Evolutionary conservation across 64 coral and sea anemone species (phyloP).

Genomic region (Stylophora pistillata): DNA sequence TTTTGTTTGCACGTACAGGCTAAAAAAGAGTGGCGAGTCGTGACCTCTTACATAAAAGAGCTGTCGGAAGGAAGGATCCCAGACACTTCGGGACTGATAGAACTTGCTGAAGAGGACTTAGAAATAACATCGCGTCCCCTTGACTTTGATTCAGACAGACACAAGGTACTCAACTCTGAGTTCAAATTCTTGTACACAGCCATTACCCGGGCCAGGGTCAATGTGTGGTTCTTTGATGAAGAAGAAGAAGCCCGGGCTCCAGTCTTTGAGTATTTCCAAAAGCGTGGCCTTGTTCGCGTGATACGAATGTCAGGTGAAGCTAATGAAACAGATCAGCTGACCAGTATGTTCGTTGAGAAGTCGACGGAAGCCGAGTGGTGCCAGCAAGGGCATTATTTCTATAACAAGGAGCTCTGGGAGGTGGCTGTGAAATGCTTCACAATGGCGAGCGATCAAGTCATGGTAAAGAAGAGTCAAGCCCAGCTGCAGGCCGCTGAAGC

Average conservation of each 20-base stretch:
- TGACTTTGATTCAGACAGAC: slow-evolving; percentile 80
- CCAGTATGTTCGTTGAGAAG: slow-evolving; percentile 91
- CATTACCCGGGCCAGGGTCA: slow-evolving; percentile 91
- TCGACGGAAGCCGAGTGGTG: slow-evolving; percentile 78
- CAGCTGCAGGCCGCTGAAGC: slow-evolving; percentile 86
- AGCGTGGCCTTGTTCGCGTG: slow-evolving; percentile 73
- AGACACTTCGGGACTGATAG: slow-evolving; percentile 30
- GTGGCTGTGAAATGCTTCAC: slow-evolving; percentile 90
- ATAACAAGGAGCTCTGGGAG: slow-evolving; percentile 80
- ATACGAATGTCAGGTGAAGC: slow-evolving; percentile 48
- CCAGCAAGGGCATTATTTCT: slow-evolving; percentile 78
- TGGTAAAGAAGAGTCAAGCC: slow-evolving; percentile 85
- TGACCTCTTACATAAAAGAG: slow-evolving; percentile 53
- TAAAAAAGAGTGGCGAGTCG: slow-evolving; percentile 70
- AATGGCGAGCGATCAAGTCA: slow-evolving; percentile 56
- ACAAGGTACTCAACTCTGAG: slow-evolving; percentile 97
- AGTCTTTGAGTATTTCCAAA: slow-evolving; percentile 96
- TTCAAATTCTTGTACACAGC: slow-evolving; percentile 98
- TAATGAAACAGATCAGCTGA: slow-evolving; percentile 48
- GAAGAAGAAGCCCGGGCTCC: slow-evolving; percentile 77
- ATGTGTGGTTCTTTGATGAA: slow-evolving; percentile 99
- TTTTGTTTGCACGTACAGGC: slow-evolving; percentile 13
- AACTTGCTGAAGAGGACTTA: slow-evolving; percentile 46
- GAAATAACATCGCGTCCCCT: slow-evolving; percentile 38
- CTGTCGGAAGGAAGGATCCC: slow-evolving; percentile 17